phyloP scores from a whole-genome alignment of 2,113 vertebrate genomes.

The Hyla sarda region DNA sequence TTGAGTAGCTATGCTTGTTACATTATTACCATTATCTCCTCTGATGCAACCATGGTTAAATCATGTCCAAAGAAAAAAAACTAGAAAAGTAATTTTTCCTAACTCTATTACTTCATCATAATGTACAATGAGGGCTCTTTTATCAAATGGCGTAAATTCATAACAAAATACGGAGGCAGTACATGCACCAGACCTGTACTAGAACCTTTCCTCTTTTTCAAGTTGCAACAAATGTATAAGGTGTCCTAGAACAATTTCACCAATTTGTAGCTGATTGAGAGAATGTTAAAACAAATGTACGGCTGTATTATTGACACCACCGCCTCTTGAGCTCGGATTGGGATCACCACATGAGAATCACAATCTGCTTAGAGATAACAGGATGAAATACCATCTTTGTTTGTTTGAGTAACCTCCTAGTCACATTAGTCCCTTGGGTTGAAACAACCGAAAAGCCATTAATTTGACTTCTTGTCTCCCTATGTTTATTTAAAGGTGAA shows the following conservation, averaged over 20 bases:
- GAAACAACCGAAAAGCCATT: conserved; percentile 64
- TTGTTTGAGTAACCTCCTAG: conserved; percentile 74
- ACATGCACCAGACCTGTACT: neutral
- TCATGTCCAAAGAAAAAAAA: neutral
- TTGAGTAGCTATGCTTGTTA: neutral
- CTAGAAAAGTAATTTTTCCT: neutral
- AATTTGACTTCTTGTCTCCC: conserved; percentile 60
- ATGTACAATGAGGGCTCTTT: too few species aligned
- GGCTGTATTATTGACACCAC: neutral
- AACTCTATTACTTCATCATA: too few species aligned
- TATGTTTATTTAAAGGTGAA: conserved; percentile 58
- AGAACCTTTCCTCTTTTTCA: neutral
- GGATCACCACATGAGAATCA: conserved; percentile 72
- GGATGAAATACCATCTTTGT: conserved; percentile 72
- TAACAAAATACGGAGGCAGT: neutral
- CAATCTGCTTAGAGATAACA: conserved; percentile 77
- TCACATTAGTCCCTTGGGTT: conserved; percentile 30
- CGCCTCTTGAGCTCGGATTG: neutral
- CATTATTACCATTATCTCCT: too few species aligned
- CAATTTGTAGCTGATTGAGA: neutral
- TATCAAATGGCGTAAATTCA: neutral
- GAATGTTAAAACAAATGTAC: neutral
- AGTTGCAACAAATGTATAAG: neutral
- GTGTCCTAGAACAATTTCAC: neutral
- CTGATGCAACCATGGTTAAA: neutral